Evolutionary conservation across 2,797 vertebrate genomes (phyloP), one percentile per base, ranked within the genome.

Genomic region (Megaceryle alcyon): DNA sequence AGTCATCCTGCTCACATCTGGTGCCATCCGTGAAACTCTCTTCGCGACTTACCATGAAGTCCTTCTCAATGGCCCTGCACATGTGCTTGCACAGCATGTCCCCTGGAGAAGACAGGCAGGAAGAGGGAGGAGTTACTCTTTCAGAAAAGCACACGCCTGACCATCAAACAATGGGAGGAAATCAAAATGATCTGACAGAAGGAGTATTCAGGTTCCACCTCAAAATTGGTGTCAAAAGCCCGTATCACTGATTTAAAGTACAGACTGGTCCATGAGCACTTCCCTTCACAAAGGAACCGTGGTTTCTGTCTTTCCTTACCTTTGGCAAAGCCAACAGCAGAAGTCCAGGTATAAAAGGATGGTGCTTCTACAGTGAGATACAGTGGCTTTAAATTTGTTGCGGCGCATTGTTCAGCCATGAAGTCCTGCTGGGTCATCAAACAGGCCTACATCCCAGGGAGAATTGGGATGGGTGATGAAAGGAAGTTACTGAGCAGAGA

Each of bases 381-480:
- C 16, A 99, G 98, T 0, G 99, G 99, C 56, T 98, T 96, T 17
- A 76, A 12, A 72, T 99, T 96, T 5, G 99, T 99, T 78, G 97
- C 95, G 5, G 98, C 98, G 12, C 99, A 99, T 94, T 99, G 99
- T 72, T 99, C 98, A 1, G 98, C 96, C 99, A 99, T 99, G 85
- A 99, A 99, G 70, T 98, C 98, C 94, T 99, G 94, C 98, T 99
- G 99, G 71, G 97, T 98, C 20, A 14, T 80, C 86, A 90, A 68
- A 83, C 99, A 99, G 73, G 97, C 97, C 99, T 99, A 87, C 14
- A 73, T 14, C 53, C 14, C 92, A 92, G 43, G 69, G 65, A 87
- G 35, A 88, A 86, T 70, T 8, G 63, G 63, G 23, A 46, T 26
- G n/a, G 35, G 44, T 48, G 63, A 77, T 18, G 60, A 63, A 61